A percentile compares a stretch with the other conserved stretches of the same genome.
These are phyloP conservation scores for Tinamus guttatus DNA, from an alignment of 2,113 vertebrate genomes.

Conservation along the genomic window DNA sequence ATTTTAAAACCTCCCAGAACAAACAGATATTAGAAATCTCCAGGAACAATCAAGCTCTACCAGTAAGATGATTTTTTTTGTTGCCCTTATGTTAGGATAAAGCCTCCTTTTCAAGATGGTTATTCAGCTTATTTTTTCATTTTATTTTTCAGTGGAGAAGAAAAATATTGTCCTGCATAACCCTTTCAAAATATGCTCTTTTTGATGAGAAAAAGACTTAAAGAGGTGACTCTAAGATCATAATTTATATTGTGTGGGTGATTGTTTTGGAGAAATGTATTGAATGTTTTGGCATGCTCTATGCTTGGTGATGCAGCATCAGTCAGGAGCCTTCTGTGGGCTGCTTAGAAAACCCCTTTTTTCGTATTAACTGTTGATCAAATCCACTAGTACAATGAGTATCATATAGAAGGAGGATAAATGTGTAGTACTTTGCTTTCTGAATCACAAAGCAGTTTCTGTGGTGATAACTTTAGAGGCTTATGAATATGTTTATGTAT, in stretches of 20 bases:
- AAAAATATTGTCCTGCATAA: background rate
- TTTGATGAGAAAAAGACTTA: background rate
- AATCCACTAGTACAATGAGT: conserved; percentile 23
- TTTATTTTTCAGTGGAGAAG: background rate
- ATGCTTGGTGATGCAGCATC: background rate
- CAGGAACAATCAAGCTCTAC: background rate
- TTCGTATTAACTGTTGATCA: conserved; percentile 38
- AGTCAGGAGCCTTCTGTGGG: background rate
- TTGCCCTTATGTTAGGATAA: background rate
- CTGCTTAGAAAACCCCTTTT: background rate
- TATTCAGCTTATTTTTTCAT: background rate
- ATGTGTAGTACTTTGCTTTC: conserved; percentile 5
- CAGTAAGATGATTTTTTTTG: background rate
- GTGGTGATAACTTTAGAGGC: conserved; percentile 18
- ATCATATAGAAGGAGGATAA: conserved; percentile 23
- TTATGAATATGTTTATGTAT: conserved; percentile 1
- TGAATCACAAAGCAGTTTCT: conserved; percentile 14
- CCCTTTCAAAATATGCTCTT: background rate
- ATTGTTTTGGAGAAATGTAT: background rate
- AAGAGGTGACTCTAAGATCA: background rate
- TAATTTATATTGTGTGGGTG: background rate
- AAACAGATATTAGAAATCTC: background rate
- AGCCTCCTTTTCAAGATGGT: background rate
- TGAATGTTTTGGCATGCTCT: background rate
- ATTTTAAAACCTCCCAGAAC: background rate